Conservation (phyloP, 2,888 invertebrate species). For the Eupithecia pulchellata region DNA sequence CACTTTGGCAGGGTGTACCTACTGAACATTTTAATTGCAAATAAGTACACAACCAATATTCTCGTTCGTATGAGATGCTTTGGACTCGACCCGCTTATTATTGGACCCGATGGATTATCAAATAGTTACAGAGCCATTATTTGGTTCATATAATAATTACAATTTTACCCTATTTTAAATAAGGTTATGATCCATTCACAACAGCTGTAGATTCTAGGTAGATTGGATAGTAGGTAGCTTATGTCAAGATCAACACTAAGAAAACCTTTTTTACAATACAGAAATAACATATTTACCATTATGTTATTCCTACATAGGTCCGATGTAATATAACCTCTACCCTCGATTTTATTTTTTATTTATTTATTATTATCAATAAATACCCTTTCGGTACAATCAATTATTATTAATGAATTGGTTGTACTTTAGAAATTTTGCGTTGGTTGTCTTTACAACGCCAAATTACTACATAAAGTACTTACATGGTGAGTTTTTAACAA, state of each 20-base stretch:
- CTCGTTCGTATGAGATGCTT: conserved; percentile 19
- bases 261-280: not conserved
- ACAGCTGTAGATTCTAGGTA: too few relatives aligned
- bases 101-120: not conserved
- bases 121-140: not conserved
- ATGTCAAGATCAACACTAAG: not conserved
- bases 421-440: too few relatives aligned
- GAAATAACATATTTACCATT: not conserved
- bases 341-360: too few relatives aligned
- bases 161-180: not conserved
- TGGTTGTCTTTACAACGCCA: not conserved
- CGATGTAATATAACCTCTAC: not conserved
- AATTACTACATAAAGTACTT: not conserved
- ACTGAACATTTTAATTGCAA: conserved; percentile 37
- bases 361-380: not conserved
- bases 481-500: not conserved
- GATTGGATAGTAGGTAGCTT: not conserved
- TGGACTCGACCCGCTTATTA: not conserved
- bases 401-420: too few relatives aligned
- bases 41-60: conserved; percentile 84
- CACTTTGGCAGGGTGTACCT: conserved; percentile 11
- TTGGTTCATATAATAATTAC: not conserved
- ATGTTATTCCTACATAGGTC: not conserved
- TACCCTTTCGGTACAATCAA: not conserved
- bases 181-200: not conserved